These are phyloP conservation scores for Ceyx erithaca DNA, from an alignment of 2,797 vertebrate species.

Conservation along the genomic window DNA sequence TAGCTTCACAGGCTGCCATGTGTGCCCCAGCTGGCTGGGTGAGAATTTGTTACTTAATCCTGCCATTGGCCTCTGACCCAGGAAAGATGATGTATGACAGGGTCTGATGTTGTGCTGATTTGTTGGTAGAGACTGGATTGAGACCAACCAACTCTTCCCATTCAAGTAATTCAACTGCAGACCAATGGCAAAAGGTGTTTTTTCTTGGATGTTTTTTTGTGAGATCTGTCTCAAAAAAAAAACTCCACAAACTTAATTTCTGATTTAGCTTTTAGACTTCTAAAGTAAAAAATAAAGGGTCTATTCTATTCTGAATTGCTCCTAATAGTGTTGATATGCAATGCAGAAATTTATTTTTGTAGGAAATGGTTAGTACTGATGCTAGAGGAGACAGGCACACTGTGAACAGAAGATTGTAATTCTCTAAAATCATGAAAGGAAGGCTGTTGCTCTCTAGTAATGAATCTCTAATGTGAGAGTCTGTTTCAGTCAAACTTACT, in stretches of 20 bases:
- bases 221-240: not conserved
- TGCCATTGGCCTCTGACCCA: not conserved
- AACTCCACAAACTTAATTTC: not conserved
- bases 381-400: not conserved
- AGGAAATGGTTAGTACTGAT: not conserved
- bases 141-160: not conserved
- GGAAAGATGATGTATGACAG: not conserved
- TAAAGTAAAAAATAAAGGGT: not conserved
- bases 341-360: not conserved
- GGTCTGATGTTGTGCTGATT: not conserved
- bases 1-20: not conserved
- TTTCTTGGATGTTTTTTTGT: not conserved
- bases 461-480: not conserved
- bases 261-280: not conserved
- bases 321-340: not conserved
- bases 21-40: not conserved
- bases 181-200: rapidly evolving
- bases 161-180: not conserved
- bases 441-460: not conserved
- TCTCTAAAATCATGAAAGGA: not conserved
- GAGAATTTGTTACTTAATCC: not conserved
- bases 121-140: not conserved
- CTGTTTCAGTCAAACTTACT: not conserved
- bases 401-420: not conserved
- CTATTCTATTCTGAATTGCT: not conserved